A percentile compares a stretch with the other conserved stretches of the same genome.
phyloP scores from a whole-genome alignment of 2,113 vertebrate species.

The Cricetomys ansorgei region DNA sequence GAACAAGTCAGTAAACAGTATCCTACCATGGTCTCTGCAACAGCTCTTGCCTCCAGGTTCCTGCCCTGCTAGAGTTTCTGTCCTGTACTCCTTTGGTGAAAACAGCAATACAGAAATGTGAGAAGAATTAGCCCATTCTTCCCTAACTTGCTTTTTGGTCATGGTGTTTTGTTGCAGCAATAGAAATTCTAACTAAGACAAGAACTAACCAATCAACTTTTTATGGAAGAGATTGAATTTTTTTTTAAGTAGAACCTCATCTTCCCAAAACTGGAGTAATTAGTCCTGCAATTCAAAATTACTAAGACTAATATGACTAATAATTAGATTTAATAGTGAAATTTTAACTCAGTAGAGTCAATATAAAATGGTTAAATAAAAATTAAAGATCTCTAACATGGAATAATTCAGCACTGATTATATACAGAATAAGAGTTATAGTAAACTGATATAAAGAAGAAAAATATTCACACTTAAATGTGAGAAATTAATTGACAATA shows the following conservation, averaged over 20 bases:
- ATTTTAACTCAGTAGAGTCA: background rate
- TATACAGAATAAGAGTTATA: background rate
- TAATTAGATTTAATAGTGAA: background rate
- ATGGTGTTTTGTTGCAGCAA: too few species aligned
- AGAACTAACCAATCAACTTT: background rate
- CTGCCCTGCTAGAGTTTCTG: too few species aligned
- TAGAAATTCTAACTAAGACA: too few species aligned
- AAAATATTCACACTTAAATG: background rate
- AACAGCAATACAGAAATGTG: too few species aligned
- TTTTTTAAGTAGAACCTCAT: background rate
- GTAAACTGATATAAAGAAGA: background rate
- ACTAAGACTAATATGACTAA: background rate
- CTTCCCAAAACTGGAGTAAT: background rate
- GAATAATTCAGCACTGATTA: background rate
- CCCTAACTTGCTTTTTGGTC: too few species aligned
- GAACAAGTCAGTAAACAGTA: too few species aligned
- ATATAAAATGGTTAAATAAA: background rate
- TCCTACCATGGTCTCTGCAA: too few species aligned
- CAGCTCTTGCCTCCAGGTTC: too few species aligned
- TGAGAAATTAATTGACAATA: background rate
- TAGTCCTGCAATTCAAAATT: background rate
- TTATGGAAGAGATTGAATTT: background rate
- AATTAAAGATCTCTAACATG: background rate
- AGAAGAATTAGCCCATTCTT: too few species aligned
- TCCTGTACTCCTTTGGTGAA: too few species aligned